phyloP scores from a whole-genome alignment of 2,113 vertebrate species.

The Anser cygnoides region DNA sequence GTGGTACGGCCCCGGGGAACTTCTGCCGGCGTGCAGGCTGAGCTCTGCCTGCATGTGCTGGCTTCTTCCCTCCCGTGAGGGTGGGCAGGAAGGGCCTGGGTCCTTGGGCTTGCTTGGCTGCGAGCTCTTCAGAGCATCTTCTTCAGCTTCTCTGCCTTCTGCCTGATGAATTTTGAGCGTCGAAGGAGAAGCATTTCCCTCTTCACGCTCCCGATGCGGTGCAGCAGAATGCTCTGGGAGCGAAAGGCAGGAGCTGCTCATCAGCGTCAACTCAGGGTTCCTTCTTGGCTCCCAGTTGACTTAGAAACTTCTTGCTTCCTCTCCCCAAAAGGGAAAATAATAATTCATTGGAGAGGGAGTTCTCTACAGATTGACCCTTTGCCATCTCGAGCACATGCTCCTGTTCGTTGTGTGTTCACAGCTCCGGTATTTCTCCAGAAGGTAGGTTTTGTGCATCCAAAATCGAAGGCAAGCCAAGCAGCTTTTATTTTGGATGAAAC shows the following conservation, averaged over 20 bases:
- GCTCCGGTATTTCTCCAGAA: not conserved
- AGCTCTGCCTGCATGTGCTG: not conserved
- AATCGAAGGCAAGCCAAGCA: rapidly evolving
- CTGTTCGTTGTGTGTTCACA: rapidly evolving
- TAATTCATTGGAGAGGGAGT: not conserved
- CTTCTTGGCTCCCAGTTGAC: not conserved
- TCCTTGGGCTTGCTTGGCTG: not conserved
- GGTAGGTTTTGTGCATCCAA: not conserved
- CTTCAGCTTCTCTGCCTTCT: not conserved
- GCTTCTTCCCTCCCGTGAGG: not conserved
- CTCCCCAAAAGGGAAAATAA: not conserved
- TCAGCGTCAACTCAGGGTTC: not conserved
- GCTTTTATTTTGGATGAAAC: not conserved
- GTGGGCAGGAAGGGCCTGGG: not conserved
- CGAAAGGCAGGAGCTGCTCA: not conserved
- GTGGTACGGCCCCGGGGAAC: not conserved
- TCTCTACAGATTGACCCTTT: not conserved
- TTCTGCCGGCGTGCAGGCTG: rapidly evolving
- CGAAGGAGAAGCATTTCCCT: not conserved
- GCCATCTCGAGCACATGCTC: not conserved
- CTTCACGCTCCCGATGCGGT: rapidly evolving
- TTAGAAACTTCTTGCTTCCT: not conserved
- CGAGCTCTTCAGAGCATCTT: not conserved
- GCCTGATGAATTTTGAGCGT: not conserved
- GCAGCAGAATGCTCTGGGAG: not conserved